A percentile compares a stretch with the other conserved stretches of the same genome.
Evolutionary conservation across 2,797 vertebrate species (phyloP).

Genomic region (Threskiornis aethiopicus): DNA sequence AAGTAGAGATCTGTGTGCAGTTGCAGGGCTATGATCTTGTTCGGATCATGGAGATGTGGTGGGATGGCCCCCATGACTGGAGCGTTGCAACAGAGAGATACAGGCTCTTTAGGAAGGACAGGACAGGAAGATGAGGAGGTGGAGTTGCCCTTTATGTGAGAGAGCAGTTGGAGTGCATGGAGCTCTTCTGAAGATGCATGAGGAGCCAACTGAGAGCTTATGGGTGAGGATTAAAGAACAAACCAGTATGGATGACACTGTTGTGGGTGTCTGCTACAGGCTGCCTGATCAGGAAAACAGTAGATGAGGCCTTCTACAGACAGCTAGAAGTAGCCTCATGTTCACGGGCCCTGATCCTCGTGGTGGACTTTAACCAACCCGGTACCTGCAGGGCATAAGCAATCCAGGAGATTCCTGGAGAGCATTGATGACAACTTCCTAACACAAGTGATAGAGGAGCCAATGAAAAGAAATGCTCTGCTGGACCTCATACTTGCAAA

Average conservation of each 20-base stretch:
- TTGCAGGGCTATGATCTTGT: background rate
- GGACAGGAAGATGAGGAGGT: background rate
- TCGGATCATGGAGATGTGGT: background rate
- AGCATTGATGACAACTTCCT: background rate
- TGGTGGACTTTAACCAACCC: background rate
- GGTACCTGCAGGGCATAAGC: background rate
- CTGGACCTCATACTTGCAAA: background rate
- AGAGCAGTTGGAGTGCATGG: background rate
- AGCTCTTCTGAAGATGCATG: background rate
- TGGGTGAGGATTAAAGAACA: background rate
- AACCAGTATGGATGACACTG: background rate
- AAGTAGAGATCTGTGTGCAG: background rate
- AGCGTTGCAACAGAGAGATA: background rate
- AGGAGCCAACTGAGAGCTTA: background rate
- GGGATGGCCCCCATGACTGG: background rate
- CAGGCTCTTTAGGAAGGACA: background rate
- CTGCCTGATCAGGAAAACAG: background rate
- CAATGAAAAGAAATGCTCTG: background rate
- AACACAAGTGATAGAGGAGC: background rate
- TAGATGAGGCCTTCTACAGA: background rate
- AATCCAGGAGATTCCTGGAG: background rate
- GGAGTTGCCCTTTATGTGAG: background rate
- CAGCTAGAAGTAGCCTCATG: background rate
- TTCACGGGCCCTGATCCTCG: background rate
- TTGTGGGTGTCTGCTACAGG: background rate